Evolutionary conservation across 2,113 vertebrate species (phyloP), one percentile per base, ranked within the genome.

Genomic region (Nothoprocta perdicaria): DNA sequence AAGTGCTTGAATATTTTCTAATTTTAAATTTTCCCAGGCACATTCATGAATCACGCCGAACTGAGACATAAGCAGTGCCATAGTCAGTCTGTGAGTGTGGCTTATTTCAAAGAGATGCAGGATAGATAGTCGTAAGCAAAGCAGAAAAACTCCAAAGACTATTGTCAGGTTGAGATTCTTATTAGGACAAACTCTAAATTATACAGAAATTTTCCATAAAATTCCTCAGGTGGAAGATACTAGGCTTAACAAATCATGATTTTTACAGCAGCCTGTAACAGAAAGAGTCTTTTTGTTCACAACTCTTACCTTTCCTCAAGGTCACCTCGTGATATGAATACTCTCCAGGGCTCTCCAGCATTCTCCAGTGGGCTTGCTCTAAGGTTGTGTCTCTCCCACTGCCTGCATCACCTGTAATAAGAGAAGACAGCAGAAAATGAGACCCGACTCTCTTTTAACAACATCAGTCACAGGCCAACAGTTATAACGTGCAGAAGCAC

Each of bases 391-490:
- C 43, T 84, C 82, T 75, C 80, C 48, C 83, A 57, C 46, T 0
- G 1, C 40, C 29, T 94, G 50, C 72, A 80, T 87, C 91, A 67
- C 31, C 72, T 87, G 6, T 53, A 84, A 83, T 17, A 27, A 43
- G 58, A 68, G 40, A 50, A 43, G 82, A 40, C 79, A 92, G 88
- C 85, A 85, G 86, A 77, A 90, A 79, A 91, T 90, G 61, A 90
- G 55, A 87, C 69, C 40, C 58, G 62, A 16, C 63, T 93, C 58
- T n/a, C 76, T 45, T 57, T 31, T 67, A 84, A 80, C 26, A 77
- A 57, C 83, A 90, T 69, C 83, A 66, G 76, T 72, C 48, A 61
- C 86, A 81, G 80, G 62, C 45, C 75, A 88, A 67, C 55, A 73
- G 68, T 31, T 48, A 72, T 35, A 38, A 55, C 3, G 19, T 8